Base-by-base conservation (phyloP, 2,797 vertebrate species). In the Merluccius polli region DNA sequence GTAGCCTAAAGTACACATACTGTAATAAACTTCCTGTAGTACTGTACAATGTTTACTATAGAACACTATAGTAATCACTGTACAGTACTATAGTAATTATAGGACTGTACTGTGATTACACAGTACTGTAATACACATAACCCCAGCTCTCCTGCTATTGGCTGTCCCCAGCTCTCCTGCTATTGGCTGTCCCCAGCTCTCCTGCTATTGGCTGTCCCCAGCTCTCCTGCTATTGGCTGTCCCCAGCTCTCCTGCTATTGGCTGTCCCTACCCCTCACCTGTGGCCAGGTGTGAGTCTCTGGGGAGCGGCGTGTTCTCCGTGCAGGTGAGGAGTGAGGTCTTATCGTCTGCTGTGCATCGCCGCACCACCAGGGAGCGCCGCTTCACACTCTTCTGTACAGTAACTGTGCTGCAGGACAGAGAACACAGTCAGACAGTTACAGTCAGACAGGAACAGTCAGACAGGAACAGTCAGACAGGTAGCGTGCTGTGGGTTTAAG, bases 321-420 rank as follows among this genome's bases (percentile, higher is more conserved):
- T 93, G 75, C 96, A 95, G 44, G 95, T 95, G 84, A 95, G 92
- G 74, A 95, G 89, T 73, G 95, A 87, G 71, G 93, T 96, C 82
- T 94, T 92, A 85, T 98, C 96, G 70, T 99, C 98, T 76, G 97
- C 92, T 0, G 97, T 97, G 85, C 95, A 97, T 77, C 97, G 94
- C 15, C 97, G 94, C 24, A 94, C 93, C 27, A 95, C 93, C 0
- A 94, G 91, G n/a, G 94, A 94, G 83, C 96, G 97, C 75, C 95
- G 95, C 86, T 96, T 97, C 7, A 94, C 92, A 15, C 93, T 93
- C 86, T 94, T 98, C 0, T 95, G 91, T 1, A 94, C 77, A 11
- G 88, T 94, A 78, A 94, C 93, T 65, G 93, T 94, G 82, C 68
- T 93, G 16, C 4, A 84, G 77, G 75, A 75, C 32, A 77, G 1